phyloP scores from a whole-genome alignment of 35 echinoderm and acorn worm genomes.

The Apostichopus japonicus region DNA sequence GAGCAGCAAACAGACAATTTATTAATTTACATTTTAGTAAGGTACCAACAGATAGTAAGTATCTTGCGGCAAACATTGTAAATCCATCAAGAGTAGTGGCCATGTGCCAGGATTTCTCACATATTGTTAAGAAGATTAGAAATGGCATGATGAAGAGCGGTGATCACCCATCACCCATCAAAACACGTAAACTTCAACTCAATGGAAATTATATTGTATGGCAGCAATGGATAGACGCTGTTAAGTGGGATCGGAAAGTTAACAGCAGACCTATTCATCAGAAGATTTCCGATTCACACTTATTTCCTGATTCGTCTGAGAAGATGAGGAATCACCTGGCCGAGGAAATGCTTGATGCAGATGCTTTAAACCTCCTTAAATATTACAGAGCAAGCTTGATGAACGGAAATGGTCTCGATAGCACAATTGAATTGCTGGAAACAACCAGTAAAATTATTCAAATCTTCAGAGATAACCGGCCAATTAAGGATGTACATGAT shows the following conservation, averaged over 20 bases:
- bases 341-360: background rate
- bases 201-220: constrained; percentile 14
- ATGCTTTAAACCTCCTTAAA: constrained; percentile 17
- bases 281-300: constrained; percentile 18
- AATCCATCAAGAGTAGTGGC: background rate
- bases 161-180: background rate
- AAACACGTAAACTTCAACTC: background rate
- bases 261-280: constrained; percentile 44
- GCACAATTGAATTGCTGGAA: constrained; percentile 2
- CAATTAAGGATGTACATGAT: background rate
- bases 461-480: constrained; percentile 5
- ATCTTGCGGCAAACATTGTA: background rate
- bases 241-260: background rate
- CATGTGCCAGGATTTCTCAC: constrained; percentile 48
- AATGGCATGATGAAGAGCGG: constrained; percentile 52
- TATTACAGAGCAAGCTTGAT: background rate
- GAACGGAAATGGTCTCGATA: background rate
- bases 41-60: background rate
- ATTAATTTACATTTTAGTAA: background rate
- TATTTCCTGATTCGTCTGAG: constrained; percentile 13
- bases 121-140: constrained; percentile 41
- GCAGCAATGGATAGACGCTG: constrained; percentile 17
- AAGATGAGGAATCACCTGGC: constrained; percentile 57
- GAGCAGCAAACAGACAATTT: constrained; percentile 37
- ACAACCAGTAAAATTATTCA: background rate